phyloP scores from a whole-genome alignment of 1,140 invertebrate species.

The Diorhabda elongata region DNA sequence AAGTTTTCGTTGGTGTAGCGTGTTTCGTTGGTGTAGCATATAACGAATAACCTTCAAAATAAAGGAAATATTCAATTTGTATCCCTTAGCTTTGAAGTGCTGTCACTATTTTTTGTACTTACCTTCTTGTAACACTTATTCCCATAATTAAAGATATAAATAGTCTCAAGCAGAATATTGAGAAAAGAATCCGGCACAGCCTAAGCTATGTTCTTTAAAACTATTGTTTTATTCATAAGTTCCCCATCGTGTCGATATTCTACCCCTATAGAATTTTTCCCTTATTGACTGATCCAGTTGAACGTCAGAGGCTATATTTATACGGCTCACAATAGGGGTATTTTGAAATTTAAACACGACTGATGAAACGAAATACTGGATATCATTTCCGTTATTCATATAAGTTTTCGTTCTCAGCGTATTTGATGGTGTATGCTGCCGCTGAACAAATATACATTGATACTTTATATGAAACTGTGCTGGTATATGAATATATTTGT shows the following conservation, averaged over 20 bases:
- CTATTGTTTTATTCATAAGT: slow-evolving; percentile 46
- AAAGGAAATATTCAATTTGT: too few relatives aligned
- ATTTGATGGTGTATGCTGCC: neutral
- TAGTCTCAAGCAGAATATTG: neutral
- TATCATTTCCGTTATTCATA: slow-evolving; percentile 21
- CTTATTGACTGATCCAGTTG: slow-evolving; percentile 43
- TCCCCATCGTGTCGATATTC: slow-evolving; percentile 32
- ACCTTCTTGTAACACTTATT: too few relatives aligned
- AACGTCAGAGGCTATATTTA: slow-evolving; percentile 41
- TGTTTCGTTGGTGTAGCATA: too few relatives aligned
- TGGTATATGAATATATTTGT: neutral
- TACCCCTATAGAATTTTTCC: slow-evolving; percentile 40
- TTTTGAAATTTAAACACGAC: slow-evolving; percentile 24
- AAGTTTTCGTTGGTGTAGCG: too few relatives aligned
- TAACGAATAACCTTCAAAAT: too few relatives aligned
- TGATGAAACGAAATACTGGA: slow-evolving; percentile 23
- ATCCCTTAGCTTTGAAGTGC: too few relatives aligned
- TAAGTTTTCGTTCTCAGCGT: neutral
- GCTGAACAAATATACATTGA: neutral
- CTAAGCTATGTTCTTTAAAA: slow-evolving; percentile 37
- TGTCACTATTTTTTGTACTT: too few relatives aligned
- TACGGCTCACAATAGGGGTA: slow-evolving; percentile 26
- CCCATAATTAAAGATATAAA: too few relatives aligned
- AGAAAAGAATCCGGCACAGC: slow-evolving; percentile 18
- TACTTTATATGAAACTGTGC: neutral